Evolutionary conservation across 1,140 invertebrate species (phyloP), one percentile per base, ranked within the genome.

Genomic region (Formica exsecta): DNA sequence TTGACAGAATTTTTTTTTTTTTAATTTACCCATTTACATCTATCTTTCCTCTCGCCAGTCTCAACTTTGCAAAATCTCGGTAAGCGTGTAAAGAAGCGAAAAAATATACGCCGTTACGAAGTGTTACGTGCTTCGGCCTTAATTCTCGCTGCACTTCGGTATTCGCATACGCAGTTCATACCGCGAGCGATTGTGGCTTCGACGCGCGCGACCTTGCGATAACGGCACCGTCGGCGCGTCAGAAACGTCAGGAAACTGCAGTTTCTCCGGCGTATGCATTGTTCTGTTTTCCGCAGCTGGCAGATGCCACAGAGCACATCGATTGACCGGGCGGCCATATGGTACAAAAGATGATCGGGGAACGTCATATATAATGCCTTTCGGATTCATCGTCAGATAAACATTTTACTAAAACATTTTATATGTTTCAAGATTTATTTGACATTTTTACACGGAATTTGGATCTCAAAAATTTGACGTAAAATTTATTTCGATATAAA

Each of bases 191-290:
- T 87, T 88, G 86, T 83, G 65, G 87, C 71, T 84, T 85, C 71
- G 65, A 87, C 85, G 73, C 62, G 84, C 74, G 57, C 68, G 62
- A 89, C 87, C 74, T 90, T 89, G 79, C 73, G 57, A 83, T 86
- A 54, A 51, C 62, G 64, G 22, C 51, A 62, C 36, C 29, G 65
- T 65, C 64, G 76, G 13, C 70, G 75, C 62, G 74, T 86, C 83
- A 74, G 44, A 83, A 86, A 64, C 48, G 41, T 44, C 66, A 57
- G 76, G 66, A 54, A 80, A 73, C 83, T 74, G 48, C 61, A 73
- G 11, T 57, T 75, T 88, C 76, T 81, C 77, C 76, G 66, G 64
- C 36, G 59, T 66, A 32, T 48, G 70, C 71, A 76, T 76, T 87
- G 86, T 87, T 88, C 79, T 57, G 51, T 88, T 80, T 88, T 66